phyloP scores from a whole-genome alignment of 2,888 invertebrate genomes.

The Hemaris fuciformis region DNA sequence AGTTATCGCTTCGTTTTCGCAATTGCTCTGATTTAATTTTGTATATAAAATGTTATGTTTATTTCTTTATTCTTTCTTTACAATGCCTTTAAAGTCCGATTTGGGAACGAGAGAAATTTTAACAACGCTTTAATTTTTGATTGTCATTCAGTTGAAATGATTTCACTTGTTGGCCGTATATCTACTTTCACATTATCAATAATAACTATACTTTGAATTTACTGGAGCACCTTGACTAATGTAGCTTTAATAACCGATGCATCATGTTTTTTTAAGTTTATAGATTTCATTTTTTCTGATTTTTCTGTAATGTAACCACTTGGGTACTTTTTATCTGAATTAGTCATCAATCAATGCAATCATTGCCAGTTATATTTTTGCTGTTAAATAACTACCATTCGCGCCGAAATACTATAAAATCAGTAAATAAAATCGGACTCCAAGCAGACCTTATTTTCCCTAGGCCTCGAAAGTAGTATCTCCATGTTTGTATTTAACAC shows the following conservation, averaged over 20 bases:
- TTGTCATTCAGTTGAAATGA: neutral
- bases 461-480: neutral
- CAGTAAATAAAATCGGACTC: neutral
- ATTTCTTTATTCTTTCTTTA: neutral
- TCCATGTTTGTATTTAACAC: slow-evolving; percentile 7
- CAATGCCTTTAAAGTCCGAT: neutral
- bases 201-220: neutral
- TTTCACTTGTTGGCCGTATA: neutral
- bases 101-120: neutral
- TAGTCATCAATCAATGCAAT: no score
- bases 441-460: neutral
- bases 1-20: slow-evolving; percentile 4
- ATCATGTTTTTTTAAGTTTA: neutral
- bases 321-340: no score
- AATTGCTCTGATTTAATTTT: neutral
- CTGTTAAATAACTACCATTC: no score
- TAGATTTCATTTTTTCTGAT: no score
- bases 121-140: neutral
- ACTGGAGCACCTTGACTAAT: neutral
- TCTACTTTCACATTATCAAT: neutral
- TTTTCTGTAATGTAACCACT: no score
- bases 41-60: slow-evolving; percentile 1
- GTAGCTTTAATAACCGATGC: neutral
- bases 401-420: no score
- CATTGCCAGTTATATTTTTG: no score